Percentiles rank a stretch among this genome's conserved stretches.
Conservation (phyloP, 1,140 invertebrate species). For the Aphelinus atriplicis region DNA sequence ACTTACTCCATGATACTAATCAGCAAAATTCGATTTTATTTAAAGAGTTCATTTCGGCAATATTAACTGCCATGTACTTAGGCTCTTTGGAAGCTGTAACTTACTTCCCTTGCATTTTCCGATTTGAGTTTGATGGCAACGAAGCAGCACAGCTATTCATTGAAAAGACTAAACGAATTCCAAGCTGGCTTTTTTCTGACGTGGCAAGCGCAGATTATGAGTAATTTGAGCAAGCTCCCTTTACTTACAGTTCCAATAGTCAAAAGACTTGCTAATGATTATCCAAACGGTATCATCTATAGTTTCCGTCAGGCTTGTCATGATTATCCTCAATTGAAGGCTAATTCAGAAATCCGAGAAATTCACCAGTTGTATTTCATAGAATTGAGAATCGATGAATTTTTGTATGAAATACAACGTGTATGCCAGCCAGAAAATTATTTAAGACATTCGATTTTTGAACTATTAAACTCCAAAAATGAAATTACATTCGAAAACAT, state of each 20-base stretch:
- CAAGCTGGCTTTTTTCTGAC: constrained; percentile 73
- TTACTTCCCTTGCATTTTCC: constrained; percentile 29
- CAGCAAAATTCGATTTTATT: background rate
- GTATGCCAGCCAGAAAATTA: constrained; percentile 62
- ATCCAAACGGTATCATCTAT: constrained; percentile 76
- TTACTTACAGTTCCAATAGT: constrained; percentile 62
- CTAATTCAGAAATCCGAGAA: constrained; percentile 34
- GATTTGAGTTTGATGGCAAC: constrained; percentile 50
- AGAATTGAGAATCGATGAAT: constrained; percentile 52
- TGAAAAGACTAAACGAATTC: constrained; percentile 37
- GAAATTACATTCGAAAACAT: constrained; percentile 5
- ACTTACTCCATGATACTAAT: background rate
- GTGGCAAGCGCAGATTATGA: constrained; percentile 67
- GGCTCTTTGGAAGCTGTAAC: background rate
- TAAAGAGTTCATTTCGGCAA: constrained; percentile 14
- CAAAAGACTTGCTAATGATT: constrained; percentile 67
- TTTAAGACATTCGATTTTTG: constrained; percentile 58
- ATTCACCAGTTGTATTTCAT: constrained; percentile 47
- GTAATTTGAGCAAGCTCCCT: background rate
- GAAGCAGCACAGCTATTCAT: constrained; percentile 50
- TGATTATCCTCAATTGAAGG: constrained; percentile 47
- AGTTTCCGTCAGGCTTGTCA: constrained; percentile 68
- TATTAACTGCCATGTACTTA: constrained; percentile 22
- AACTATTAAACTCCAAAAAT: constrained; percentile 5
- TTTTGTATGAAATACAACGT: constrained; percentile 62